Percentiles rank a stretch among this genome's conserved stretches.
Evolutionary conservation across 2,888 invertebrate species (phyloP).

Genomic region (Caenorhabditis uteleia): DNA sequence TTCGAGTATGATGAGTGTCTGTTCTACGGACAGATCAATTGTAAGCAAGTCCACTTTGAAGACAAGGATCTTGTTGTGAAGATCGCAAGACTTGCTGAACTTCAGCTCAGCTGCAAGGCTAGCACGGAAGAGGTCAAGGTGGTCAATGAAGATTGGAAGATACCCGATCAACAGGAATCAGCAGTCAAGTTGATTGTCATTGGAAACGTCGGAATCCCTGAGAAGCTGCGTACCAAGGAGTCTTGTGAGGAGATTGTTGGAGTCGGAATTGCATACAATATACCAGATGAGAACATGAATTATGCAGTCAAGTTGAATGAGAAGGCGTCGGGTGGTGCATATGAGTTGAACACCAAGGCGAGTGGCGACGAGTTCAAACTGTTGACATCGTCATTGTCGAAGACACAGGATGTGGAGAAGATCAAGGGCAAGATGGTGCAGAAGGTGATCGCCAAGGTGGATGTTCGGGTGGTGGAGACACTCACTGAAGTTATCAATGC

Average conservation of each 20-base stretch:
- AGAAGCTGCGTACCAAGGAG: conserved; percentile 39
- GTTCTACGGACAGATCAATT: conserved; percentile 58
- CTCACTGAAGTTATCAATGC: conserved; percentile 34
- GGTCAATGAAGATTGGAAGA: conserved; percentile 27
- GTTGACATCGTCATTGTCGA: conserved; percentile 27
- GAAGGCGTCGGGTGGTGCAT: conserved; percentile 54
- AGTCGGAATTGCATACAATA: conserved; percentile 53
- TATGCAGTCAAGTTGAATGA: conserved; percentile 30
- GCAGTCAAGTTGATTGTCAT: conserved; percentile 39
- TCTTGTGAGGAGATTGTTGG: conserved; percentile 46
- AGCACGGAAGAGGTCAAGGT: conserved; percentile 31
- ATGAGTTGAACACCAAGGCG: conserved; percentile 50
- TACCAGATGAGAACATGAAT: conserved; percentile 23
- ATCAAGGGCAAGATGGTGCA: conserved; percentile 34
- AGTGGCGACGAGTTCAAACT: conserved; percentile 43
- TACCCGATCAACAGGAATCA: conserved; percentile 28
- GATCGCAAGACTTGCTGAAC: conserved; percentile 41
- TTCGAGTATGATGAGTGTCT: conserved; percentile 59
- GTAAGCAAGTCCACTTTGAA: conserved; percentile 36
- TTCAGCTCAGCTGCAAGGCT: conserved; percentile 9
- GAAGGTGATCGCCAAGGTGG: conserved; percentile 21
- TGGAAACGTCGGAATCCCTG: conserved; percentile 39
- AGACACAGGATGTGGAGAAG: conserved; percentile 30
- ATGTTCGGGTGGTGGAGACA: conserved; percentile 29
- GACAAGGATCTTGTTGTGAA: conserved; percentile 36